phyloP scores from a whole-genome alignment of 1,140 invertebrate genomes.

The Bombus superbus region DNA sequence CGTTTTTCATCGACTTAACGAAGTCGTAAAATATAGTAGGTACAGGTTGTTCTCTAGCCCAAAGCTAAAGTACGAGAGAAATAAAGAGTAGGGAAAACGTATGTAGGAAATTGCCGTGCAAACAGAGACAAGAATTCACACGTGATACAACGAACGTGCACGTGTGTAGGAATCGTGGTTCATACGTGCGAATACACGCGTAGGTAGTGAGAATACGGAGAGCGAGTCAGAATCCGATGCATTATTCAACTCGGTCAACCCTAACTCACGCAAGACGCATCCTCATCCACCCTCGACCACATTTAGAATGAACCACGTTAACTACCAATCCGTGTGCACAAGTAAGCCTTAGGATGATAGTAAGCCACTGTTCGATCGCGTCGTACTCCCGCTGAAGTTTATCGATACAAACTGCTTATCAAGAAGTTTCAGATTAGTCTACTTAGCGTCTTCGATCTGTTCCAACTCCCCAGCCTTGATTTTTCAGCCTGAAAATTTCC shows the following conservation, averaged over 20 bases:
- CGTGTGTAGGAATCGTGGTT: conserved; percentile 12
- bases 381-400: conserved; percentile 29
- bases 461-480: too few relatives aligned
- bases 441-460: neutral
- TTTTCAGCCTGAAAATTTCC: neutral
- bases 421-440: conserved; percentile 45
- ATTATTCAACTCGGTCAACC: conserved; percentile 79
- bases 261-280: conserved; percentile 80
- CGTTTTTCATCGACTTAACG: conserved; percentile 47
- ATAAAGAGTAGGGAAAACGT: conserved; percentile 52
- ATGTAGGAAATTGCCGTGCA: conserved; percentile 76
- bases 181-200: conserved; percentile 51
- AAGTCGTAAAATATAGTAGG: conserved; percentile 22
- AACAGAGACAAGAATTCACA: conserved; percentile 76
- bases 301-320: conserved; percentile 57
- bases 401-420: conserved; percentile 67
- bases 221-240: conserved; percentile 72
- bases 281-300: conserved; percentile 60
- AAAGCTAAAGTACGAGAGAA: conserved; percentile 12
- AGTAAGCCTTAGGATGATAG: neutral
- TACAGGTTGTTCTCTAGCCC: neutral
- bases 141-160: conserved; percentile 49
- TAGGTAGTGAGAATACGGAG: conserved; percentile 69
- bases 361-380: conserved; percentile 15
- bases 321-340: conserved; percentile 39